A percentile compares a stretch with the other conserved stretches of the same genome.
These are phyloP conservation scores for Penaeus chinensis DNA, from an alignment of 1,140 invertebrate genomes.

Conservation along the genomic window DNA sequence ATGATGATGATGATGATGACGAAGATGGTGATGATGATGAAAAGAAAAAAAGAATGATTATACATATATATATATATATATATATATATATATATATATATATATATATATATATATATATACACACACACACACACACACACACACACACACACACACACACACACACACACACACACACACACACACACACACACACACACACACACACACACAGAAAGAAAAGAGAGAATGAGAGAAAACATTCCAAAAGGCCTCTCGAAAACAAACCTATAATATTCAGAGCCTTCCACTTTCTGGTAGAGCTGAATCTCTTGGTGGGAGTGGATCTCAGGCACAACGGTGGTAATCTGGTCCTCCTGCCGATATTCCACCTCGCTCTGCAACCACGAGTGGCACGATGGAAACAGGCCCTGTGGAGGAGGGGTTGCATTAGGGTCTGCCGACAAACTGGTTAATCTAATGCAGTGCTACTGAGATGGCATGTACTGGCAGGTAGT, in stretches of 20 bases:
- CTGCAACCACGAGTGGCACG: conserved; percentile 61
- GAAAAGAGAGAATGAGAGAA: not conserved
- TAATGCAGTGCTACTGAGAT: too few relatives aligned
- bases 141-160: too few relatives aligned
- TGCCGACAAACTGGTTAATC: not conserved
- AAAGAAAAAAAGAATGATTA: too few relatives aligned
- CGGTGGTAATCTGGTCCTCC: conserved; percentile 47
- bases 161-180: too few relatives aligned
- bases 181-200: too few relatives aligned
- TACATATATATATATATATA: too few relatives aligned
- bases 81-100: too few relatives aligned
- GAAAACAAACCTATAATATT: conserved; percentile 48
- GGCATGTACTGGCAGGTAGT: too few relatives aligned
- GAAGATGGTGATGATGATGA: too few relatives aligned
- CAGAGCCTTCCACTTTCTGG: conserved; percentile 29
- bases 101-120: too few relatives aligned
- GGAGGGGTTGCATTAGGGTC: not conserved
- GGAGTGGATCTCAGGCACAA: conserved; percentile 54
- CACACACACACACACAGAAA: not conserved
- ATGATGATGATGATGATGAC: too few relatives aligned
- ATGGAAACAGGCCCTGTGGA: conserved; percentile 59
- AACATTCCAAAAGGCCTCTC: not conserved
- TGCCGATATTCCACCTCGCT: conserved; percentile 49
- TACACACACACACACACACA: too few relatives aligned
- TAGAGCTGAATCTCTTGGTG: conserved; percentile 41